These are phyloP conservation scores for Drosophila emarginata DNA, from an alignment of 2,888 invertebrate species.

Conservation along the genomic window DNA sequence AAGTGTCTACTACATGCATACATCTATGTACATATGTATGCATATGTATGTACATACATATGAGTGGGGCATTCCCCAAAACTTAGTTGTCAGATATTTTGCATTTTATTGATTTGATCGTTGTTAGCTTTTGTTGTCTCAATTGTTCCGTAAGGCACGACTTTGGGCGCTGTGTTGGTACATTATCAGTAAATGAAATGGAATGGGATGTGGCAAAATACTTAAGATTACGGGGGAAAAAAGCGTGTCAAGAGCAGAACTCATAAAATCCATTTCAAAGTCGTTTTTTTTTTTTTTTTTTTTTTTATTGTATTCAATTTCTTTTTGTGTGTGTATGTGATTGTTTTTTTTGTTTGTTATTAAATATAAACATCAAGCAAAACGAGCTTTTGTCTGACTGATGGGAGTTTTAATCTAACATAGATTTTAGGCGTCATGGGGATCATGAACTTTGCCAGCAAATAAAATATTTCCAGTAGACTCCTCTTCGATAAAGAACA, in stretches of 20 bases:
- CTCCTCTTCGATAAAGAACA: constrained; percentile 91
- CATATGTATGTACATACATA: neutral
- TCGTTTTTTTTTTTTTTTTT: too few relatives aligned
- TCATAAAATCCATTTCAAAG: neutral
- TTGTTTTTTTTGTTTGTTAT: neutral
- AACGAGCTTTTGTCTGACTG: neutral
- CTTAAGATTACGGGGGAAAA: constrained; percentile 6
- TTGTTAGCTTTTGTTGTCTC: neutral
- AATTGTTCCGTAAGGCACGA: constrained; percentile 16
- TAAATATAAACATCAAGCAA: neutral
- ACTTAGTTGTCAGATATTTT: neutral
- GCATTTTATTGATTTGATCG: neutral
- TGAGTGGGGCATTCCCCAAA: constrained; percentile 3
- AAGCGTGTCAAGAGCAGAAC: constrained; percentile 18
- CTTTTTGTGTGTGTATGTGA: neutral
- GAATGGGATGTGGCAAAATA: neutral
- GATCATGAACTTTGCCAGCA: constrained; percentile 88
- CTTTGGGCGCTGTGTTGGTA: neutral
- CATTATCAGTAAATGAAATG: constrained; percentile 13
- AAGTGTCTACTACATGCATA: too few relatives aligned
- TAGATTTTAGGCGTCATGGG: constrained; percentile 76
- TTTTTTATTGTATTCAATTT: neutral
- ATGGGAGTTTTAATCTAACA: constrained; percentile 22
- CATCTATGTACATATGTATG: neutral
- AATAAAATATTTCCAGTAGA: constrained; percentile 88